phyloP scores from a whole-genome alignment of 2,888 invertebrate genomes.

The Prosapia bicincta region DNA sequence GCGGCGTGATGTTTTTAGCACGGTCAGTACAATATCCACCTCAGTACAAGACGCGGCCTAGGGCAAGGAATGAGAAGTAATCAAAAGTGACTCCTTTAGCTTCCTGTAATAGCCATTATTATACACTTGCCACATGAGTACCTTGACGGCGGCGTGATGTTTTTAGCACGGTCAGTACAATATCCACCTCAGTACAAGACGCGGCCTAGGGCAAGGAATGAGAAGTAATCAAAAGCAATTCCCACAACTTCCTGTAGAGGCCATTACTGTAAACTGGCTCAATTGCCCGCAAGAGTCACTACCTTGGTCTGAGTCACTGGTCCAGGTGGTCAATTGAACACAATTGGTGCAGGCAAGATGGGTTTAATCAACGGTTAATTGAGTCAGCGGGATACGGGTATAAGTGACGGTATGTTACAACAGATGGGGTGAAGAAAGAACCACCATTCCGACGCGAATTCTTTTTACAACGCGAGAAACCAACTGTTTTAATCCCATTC shows the following conservation, averaged over 20 bases:
- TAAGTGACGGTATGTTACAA: background rate
- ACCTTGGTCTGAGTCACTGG: background rate
- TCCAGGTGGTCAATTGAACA: background rate
- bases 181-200: background rate
- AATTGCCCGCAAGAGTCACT: background rate
- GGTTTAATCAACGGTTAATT: constrained; percentile 2
- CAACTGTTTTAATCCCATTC: no score
- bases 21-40: background rate
- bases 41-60: background rate
- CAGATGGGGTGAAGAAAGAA: background rate
- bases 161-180: background rate
- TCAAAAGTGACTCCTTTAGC: background rate
- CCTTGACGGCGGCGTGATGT: no score
- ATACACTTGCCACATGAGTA: no score
- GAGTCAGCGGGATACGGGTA: background rate
- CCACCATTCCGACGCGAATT: no score
- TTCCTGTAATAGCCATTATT: background rate
- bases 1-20: background rate
- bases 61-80: background rate
- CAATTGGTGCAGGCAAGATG: background rate
- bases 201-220: background rate
- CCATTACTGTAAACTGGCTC: background rate
- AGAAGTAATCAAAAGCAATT: background rate
- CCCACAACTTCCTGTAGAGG: background rate
- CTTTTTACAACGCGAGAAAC: no score